Percentiles rank a stretch among this genome's conserved stretches.
Evolutionary conservation across 2,888 invertebrate species (phyloP).

Genomic region (Cosmia pyralina): DNA sequence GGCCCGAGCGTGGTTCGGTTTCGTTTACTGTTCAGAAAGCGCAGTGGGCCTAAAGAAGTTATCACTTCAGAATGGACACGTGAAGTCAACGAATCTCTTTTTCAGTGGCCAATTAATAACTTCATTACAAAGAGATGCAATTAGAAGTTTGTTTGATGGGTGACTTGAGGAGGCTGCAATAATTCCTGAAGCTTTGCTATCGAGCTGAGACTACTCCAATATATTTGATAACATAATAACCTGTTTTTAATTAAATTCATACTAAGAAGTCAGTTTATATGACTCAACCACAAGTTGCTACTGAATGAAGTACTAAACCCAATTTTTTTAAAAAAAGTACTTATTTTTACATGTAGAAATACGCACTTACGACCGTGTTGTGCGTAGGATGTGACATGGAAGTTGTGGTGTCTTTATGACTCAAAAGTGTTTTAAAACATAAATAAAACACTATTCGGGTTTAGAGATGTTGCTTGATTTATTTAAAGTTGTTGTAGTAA

Average conservation of each 20-base stretch:
- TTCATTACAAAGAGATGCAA: neutral
- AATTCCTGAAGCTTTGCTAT: neutral
- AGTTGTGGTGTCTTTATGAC: constrained; percentile 33
- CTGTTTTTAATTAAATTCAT: neutral
- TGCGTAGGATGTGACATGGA: constrained; percentile 41
- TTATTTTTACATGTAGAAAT: neutral
- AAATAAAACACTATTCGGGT: constrained; percentile 24
- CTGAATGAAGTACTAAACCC: neutral
- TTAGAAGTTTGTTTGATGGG: neutral
- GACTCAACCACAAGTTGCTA: neutral
- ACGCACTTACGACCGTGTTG: constrained; percentile 11
- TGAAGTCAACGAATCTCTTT: neutral
- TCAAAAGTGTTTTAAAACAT: constrained; percentile 12
- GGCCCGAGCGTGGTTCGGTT: neutral
- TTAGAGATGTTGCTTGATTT: neutral
- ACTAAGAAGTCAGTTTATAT: neutral
- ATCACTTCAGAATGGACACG: neutral
- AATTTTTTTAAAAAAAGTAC: neutral
- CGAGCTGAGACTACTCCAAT: neutral
- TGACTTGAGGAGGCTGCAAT: neutral
- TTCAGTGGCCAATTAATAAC: neutral
- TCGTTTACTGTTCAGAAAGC: neutral
- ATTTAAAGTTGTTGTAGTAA: constrained; percentile 6
- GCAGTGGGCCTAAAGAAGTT: neutral
- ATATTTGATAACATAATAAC: neutral